Evolutionary conservation across 2,888 invertebrate species (phyloP), one percentile per base, ranked within the genome.

Genomic region (Pilophorus perplexus): DNA sequence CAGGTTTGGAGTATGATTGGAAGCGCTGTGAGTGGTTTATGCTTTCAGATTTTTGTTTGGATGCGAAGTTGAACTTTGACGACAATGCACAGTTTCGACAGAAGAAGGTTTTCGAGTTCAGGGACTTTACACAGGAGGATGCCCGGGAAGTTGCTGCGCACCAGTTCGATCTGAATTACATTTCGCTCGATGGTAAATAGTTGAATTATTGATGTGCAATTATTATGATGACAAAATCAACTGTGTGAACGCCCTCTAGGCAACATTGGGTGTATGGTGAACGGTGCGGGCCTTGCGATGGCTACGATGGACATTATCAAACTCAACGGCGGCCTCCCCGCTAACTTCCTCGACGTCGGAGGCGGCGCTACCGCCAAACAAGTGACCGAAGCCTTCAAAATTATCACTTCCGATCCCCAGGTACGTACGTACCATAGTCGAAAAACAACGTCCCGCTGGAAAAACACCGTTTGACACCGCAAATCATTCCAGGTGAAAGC

Each of bases 271-370:
- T 96, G 95, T 78, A 86, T 96, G 84, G 95, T 96, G 33, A 96
- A 96, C 76, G 96, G 96, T 67, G 96, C 96, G 66, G 96, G 96
- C 70, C 80, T 96, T 71, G 96, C 96, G 23, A 96, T 96, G 96
- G 94, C 95, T 18, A 97, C 96, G 2, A 95, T 96, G 95, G 96
- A 96, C 77, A 95, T 97, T 70, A 96, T 97, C 75, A 93, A 95
- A 76, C 80, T 96, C 74, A 91, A 95, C 74, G 96, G 96, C 28
- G 96, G 96, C 18, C 87, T 88, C 73, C 96, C 96, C 3, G 96
- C 96, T 40, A 97, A 97, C 80, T 96, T 97, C 82, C 84, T 97
- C 67, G 96, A 97, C 79, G 95, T 96, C 12, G 96, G 96, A 66
- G 96, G 96, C 74, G 95, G 95, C 66, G 96, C 96, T 57, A 90